Percentiles rank a stretch among this genome's conserved stretches.
phyloP scores from a whole-genome alignment of 2,888 invertebrate genomes.

The Pristionchus maxplancki region DNA sequence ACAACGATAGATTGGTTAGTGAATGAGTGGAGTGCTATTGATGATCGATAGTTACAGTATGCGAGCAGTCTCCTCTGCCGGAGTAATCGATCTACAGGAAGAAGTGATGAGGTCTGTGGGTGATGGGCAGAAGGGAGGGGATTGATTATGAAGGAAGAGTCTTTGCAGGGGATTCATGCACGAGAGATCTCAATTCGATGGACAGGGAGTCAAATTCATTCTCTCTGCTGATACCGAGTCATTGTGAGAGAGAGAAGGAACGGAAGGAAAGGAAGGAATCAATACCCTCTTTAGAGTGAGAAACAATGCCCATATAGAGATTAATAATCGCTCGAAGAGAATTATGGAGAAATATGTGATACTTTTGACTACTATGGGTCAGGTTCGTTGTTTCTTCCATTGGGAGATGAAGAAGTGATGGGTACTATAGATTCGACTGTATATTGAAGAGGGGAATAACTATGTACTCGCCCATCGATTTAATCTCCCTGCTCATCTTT shows the following conservation, averaged over 20 bases:
- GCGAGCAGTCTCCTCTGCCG: neutral
- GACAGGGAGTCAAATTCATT: neutral
- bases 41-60: neutral
- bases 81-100: neutral
- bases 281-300: neutral
- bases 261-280: neutral
- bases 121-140: neutral
- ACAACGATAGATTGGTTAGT: conserved; percentile 2
- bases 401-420: too few relatives aligned
- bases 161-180: neutral
- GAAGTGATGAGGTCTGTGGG: neutral
- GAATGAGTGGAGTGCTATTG: neutral
- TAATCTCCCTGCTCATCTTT: conserved; percentile 44
- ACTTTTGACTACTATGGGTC: conserved; percentile 12
- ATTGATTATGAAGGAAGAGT: neutral
- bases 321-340: neutral
- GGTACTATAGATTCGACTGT: conserved; percentile 25
- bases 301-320: neutral
- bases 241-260: conserved; percentile 3
- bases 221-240: neutral
- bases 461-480: conserved; percentile 19
- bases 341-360: conserved; percentile 38
- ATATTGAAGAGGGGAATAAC: neutral
- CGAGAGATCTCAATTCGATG: neutral
- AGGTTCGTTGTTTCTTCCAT: neutral